A percentile compares a stretch with the other conserved stretches of the same genome.
Evolutionary conservation across 35 echinoderm and acorn worm genomes (phyloP).

Genomic region (Diadema setosum): DNA sequence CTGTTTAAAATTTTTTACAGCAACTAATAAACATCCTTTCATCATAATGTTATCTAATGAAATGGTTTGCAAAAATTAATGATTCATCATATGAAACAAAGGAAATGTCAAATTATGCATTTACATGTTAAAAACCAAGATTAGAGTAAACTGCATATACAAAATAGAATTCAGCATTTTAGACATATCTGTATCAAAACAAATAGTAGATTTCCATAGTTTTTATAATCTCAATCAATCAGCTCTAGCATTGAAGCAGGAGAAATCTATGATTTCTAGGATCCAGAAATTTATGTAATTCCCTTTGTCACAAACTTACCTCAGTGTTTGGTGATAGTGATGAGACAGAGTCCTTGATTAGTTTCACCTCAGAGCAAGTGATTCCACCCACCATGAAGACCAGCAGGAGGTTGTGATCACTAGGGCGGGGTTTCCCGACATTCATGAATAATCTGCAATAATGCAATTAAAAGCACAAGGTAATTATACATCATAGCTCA

Average conservation of each 20-base stretch:
- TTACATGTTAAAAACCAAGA: background rate
- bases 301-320: background rate
- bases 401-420: conserved; percentile 72
- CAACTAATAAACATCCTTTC: background rate
- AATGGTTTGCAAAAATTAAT: too few relatives aligned
- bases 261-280: background rate
- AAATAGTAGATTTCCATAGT: background rate
- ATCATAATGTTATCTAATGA: too few relatives aligned
- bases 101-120: too few relatives aligned
- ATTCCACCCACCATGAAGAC: conserved; percentile 85
- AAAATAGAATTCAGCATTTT: background rate
- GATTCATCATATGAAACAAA: too few relatives aligned
- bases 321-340: conserved; percentile 55
- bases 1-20: background rate
- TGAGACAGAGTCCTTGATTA: conserved; percentile 66
- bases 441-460: conserved; percentile 85
- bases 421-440: conserved; percentile 89
- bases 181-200: background rate
- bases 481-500: too few relatives aligned
- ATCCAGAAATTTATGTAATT: background rate
- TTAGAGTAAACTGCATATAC: background rate
- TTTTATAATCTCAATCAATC: background rate
- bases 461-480: background rate
- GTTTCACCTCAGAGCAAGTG: conserved; percentile 76
- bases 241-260: background rate